Conservation (phyloP, 2,113 vertebrate species). For the Craseonycteris thonglongyai region DNA sequence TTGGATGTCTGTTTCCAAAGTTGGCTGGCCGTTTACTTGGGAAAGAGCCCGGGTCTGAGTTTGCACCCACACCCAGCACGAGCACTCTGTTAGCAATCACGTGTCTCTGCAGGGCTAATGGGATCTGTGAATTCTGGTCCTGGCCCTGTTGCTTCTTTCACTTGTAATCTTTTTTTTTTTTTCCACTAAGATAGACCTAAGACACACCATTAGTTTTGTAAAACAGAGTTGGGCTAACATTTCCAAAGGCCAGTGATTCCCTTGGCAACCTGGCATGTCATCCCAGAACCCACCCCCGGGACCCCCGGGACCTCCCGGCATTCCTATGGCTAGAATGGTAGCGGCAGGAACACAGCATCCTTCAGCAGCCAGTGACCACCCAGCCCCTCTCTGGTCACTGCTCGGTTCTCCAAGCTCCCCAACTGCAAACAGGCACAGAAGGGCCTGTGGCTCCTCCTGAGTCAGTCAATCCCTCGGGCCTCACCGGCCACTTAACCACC, state of each 20-base stretch:
- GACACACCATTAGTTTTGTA: background rate
- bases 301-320: background rate
- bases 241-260: background rate
- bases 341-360: background rate
- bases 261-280: background rate
- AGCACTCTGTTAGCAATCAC: too few relatives aligned
- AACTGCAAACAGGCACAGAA: background rate
- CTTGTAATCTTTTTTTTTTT: background rate
- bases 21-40: too few relatives aligned
- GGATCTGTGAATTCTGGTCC: background rate
- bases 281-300: background rate
- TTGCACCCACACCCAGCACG: background rate
- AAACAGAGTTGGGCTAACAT: background rate
- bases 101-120: background rate
- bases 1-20: background rate
- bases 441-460: background rate
- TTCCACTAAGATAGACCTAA: background rate
- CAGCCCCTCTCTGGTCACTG: background rate
- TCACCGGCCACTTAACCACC: background rate
- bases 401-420: background rate
- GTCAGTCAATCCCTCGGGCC: background rate
- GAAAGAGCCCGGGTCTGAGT: background rate
- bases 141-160: background rate
- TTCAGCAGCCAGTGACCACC: background rate
- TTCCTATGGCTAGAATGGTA: background rate